phyloP scores from a whole-genome alignment of 2,113 vertebrate species.

The Acanthochromis polyacanthus region DNA sequence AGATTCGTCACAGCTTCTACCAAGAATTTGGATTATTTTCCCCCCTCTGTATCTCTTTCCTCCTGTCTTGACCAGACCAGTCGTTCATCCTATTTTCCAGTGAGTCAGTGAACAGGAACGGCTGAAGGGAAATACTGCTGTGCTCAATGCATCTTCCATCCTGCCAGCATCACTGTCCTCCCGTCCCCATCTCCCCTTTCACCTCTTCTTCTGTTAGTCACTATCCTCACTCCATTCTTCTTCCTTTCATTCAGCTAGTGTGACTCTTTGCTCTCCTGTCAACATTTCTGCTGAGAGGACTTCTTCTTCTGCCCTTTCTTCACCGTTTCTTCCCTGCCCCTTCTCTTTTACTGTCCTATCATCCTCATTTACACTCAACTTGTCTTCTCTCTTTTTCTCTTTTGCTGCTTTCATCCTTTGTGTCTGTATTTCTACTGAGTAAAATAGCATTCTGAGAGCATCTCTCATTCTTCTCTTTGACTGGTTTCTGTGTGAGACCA shows the following conservation, averaged over 20 bases:
- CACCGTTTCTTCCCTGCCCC: background rate
- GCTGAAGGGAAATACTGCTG: constrained; percentile 28
- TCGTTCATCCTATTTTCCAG: constrained; percentile 50
- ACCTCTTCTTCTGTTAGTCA: constrained; percentile 27
- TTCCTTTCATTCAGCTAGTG: background rate
- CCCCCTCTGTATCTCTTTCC: constrained; percentile 9
- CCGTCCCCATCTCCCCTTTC: constrained; percentile 35
- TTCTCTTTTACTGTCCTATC: background rate
- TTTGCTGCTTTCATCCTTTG: background rate
- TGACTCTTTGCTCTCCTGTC: background rate
- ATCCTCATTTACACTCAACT: background rate
- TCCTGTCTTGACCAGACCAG: constrained; percentile 11
- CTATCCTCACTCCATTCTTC: background rate
- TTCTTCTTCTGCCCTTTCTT: constrained; percentile 3
- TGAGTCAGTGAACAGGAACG: constrained; percentile 55
- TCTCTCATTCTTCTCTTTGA: background rate
- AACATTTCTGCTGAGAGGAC: constrained; percentile 8
- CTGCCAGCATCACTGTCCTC: constrained; percentile 27
- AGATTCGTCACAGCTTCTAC: background rate
- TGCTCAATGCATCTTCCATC: constrained; percentile 45
- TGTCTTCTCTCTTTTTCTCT: background rate
- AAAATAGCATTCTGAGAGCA: background rate
- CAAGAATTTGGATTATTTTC: constrained; percentile 14
- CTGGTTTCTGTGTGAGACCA: background rate
- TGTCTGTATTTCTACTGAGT: background rate